phyloP scores from a whole-genome alignment of 2,797 vertebrate genomes.

The Bucorvus abyssinicus region DNA sequence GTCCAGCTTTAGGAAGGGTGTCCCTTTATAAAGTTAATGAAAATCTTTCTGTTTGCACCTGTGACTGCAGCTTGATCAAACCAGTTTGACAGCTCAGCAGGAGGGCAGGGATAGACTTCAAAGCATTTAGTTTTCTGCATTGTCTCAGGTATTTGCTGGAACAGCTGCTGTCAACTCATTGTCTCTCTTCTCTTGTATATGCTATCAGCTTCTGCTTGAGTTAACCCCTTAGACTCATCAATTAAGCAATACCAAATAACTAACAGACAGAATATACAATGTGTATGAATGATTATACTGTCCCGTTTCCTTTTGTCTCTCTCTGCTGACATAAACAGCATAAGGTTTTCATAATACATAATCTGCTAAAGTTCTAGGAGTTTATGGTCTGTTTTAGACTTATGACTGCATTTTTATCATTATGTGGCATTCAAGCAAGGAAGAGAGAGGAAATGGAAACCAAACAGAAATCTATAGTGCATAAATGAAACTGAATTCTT shows the following conservation, averaged over 20 bases:
- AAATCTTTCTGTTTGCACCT: slow-evolving; percentile 35
- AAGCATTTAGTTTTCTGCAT: slow-evolving; percentile 27
- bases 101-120: slow-evolving; percentile 48
- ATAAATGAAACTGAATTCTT: not conserved
- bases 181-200: not conserved
- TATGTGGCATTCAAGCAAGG: not conserved
- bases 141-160: slow-evolving; percentile 45
- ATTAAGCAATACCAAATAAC: slow-evolving; percentile 33
- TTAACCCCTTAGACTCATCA: slow-evolving; percentile 48
- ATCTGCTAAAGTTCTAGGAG: not conserved
- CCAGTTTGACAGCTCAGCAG: slow-evolving; percentile 47
- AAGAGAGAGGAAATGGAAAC: not conserved
- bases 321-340: not conserved
- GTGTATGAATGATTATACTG: slow-evolving; percentile 22
- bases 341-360: slow-evolving; percentile 22
- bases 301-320: not conserved
- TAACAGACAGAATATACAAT: not conserved
- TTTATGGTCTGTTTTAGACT: not conserved
- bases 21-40: not conserved
- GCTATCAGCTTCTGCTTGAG: slow-evolving; percentile 7
- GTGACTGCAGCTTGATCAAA: slow-evolving; percentile 46
- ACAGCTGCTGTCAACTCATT: slow-evolving; percentile 44
- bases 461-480: not conserved
- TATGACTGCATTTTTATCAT: not conserved
- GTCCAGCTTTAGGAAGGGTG: not conserved